phyloP scores from a whole-genome alignment of 2,797 vertebrate species.

The Enteromius unitaeniatus region DNA sequence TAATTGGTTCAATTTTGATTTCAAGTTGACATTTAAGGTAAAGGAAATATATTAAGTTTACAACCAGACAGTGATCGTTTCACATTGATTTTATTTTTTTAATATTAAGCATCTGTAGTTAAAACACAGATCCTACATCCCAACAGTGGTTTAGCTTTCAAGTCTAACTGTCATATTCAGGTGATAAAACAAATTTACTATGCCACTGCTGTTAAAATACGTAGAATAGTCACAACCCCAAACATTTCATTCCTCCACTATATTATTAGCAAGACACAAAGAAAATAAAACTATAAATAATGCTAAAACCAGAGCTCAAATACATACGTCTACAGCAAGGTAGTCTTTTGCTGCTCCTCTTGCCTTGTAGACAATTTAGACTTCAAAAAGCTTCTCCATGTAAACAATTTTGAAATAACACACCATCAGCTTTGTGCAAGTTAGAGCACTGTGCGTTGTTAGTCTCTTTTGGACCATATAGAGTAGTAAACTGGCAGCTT shows the following conservation, averaged over 20 bases:
- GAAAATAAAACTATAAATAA: slow-evolving; percentile 50
- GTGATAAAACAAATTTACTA: slow-evolving; percentile 48
- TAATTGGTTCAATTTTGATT: not conserved
- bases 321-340: slow-evolving; percentile 4
- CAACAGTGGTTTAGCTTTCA: slow-evolving; percentile 61
- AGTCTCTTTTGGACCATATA: slow-evolving; percentile 19
- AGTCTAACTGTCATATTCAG: slow-evolving; percentile 55
- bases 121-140: slow-evolving; percentile 49
- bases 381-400: slow-evolving; percentile 32
- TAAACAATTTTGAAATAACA: slow-evolving; percentile 40
- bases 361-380: slow-evolving; percentile 46
- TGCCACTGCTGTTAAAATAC: slow-evolving; percentile 36
- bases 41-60: not conserved
- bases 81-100: slow-evolving; percentile 67
- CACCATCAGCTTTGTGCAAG: slow-evolving; percentile 15
- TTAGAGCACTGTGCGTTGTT: not conserved
- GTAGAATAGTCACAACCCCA: slow-evolving; percentile 60
- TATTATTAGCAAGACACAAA: slow-evolving; percentile 57
- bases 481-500: slow-evolving; percentile 33
- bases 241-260: slow-evolving; percentile 62
- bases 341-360: slow-evolving; percentile 14
- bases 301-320: slow-evolving; percentile 42
- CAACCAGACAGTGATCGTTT: slow-evolving; percentile 32
- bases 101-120: slow-evolving; percentile 57
- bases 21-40: not conserved